Conservation (phyloP, 2,888 invertebrate genomes). For the Andrena chrysosceles region DNA sequence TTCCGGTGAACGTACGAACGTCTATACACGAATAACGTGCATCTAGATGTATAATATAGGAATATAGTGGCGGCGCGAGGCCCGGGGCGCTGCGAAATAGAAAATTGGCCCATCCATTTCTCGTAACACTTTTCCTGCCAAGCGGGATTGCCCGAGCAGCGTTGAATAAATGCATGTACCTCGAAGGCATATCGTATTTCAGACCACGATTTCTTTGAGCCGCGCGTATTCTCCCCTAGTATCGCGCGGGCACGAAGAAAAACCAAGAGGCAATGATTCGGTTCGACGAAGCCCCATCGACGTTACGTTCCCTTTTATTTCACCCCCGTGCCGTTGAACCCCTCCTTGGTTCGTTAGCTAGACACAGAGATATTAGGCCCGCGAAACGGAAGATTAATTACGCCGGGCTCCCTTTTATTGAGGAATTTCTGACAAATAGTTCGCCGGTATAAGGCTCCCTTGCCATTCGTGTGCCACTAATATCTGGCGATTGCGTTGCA, state of each 20-base stretch:
- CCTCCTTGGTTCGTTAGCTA: slow-evolving; percentile 35
- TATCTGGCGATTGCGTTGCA: slow-evolving; percentile 24
- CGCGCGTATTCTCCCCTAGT: slow-evolving; percentile 42
- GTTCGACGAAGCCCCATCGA: slow-evolving; percentile 47
- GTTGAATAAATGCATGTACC: slow-evolving; percentile 81
- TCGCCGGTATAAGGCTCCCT: slow-evolving; percentile 18
- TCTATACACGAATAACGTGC: slow-evolving; percentile 28
- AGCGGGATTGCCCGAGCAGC: slow-evolving; percentile 74
- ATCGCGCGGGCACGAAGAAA: slow-evolving; percentile 28
- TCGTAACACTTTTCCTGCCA: slow-evolving; percentile 77
- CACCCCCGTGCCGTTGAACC: slow-evolving; percentile 1
- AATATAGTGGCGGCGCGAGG: slow-evolving; percentile 62
- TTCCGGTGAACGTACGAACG: slow-evolving; percentile 17
- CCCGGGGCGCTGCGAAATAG: slow-evolving; percentile 75
- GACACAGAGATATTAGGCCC: slow-evolving; percentile 29
- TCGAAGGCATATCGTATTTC: slow-evolving; percentile 69
- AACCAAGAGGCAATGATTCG: slow-evolving; percentile 57
- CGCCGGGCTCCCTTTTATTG: slow-evolving; percentile 33
- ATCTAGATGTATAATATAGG: slow-evolving; percentile 61
- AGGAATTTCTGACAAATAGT: slow-evolving; percentile 32
- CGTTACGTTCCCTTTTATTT: slow-evolving; percentile 30
- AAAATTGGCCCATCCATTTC: slow-evolving; percentile 83
- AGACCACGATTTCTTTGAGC: slow-evolving; percentile 48
- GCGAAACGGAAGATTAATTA: slow-evolving; percentile 38
- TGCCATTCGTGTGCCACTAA: slow-evolving; percentile 8